Evolutionary conservation across 2,113 vertebrate genomes (phyloP).

Genomic region (Cairina moschata): DNA sequence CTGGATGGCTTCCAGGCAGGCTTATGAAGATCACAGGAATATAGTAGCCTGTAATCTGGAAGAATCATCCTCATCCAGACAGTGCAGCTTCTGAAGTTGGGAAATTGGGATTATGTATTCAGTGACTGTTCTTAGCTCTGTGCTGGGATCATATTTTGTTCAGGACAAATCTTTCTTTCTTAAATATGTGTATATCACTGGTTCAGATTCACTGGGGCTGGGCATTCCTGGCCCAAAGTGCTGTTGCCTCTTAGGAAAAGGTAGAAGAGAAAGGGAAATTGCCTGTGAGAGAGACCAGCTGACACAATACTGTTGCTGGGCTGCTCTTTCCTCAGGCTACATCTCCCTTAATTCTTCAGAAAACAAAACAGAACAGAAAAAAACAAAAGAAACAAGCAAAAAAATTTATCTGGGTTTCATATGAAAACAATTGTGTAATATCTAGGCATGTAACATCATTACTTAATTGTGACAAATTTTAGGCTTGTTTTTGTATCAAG

Average conservation of each 20-base stretch:
- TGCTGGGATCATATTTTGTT: background rate
- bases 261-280: background rate
- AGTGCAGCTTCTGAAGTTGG: background rate
- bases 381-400: background rate
- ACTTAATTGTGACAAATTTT: background rate
- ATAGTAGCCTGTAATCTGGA: background rate
- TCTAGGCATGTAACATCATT: background rate
- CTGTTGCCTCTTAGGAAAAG: background rate
- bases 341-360: background rate
- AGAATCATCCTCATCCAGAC: background rate
- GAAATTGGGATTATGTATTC: background rate
- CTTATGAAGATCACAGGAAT: background rate
- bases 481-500: background rate
- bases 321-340: background rate
- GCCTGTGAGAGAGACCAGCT: background rate
- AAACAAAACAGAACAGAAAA: background rate
- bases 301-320: fast-evolving
- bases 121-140: background rate
- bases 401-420: background rate
- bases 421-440: background rate
- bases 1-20: background rate
- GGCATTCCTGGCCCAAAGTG: background rate
- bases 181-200: background rate
- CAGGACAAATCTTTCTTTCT: background rate
- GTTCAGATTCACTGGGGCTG: background rate